A percentile compares a stretch with the other conserved stretches of the same genome.
These are phyloP conservation scores for Meriones psammophilus DNA, from an alignment of 2,797 vertebrate genomes.

Conservation along the genomic window DNA sequence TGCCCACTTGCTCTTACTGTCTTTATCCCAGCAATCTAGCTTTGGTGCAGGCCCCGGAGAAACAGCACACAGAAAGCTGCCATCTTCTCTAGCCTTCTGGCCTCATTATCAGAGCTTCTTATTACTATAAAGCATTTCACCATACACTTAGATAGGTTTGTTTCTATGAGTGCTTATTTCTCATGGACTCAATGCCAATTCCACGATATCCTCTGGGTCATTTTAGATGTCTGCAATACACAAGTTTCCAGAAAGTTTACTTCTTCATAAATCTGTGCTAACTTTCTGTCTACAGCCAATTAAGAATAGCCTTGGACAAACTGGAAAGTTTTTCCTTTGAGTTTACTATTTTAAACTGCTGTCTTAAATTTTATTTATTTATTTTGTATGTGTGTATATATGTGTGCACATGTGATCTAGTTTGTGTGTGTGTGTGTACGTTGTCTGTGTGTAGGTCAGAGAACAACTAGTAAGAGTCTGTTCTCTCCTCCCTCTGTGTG, in stretches of 20 bases:
- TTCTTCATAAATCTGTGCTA: constrained; percentile 1
- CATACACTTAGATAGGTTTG: background rate
- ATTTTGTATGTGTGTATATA: background rate
- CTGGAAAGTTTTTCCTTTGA: constrained; percentile 22
- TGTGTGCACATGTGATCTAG: background rate
- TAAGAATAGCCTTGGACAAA: constrained; percentile 40
- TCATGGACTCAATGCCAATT: background rate
- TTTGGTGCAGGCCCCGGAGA: background rate
- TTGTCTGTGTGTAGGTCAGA: background rate
- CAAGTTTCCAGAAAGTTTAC: constrained; percentile 12
- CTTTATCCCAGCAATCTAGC: no score
- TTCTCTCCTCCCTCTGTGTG: background rate
- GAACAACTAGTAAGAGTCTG: background rate
- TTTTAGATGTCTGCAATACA: background rate
- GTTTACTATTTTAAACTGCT: background rate
- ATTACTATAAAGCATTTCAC: background rate
- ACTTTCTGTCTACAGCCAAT: background rate
- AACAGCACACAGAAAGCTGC: background rate
- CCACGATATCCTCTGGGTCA: background rate
- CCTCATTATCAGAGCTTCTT: background rate
- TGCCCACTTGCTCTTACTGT: background rate
- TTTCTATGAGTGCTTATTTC: background rate
- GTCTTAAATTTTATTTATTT: background rate
- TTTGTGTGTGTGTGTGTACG: no score
- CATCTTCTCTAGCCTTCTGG: background rate